Evolutionary conservation across 37 sponge, comb jelly and placozoan species (phyloP).

Genomic region (Chondrilla cf. caribensis): DNA sequence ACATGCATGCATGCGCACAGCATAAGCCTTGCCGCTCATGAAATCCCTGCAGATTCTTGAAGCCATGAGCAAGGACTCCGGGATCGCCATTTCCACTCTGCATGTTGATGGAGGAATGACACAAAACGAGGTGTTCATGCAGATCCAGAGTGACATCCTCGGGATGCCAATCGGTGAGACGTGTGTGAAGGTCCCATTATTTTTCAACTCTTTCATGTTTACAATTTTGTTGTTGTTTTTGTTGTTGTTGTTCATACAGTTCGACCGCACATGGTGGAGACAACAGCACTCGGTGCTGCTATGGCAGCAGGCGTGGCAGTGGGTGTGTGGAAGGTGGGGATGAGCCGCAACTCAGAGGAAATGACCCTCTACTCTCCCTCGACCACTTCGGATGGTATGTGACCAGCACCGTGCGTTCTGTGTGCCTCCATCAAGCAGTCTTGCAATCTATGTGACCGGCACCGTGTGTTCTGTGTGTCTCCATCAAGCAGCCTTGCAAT

Average conservation of each 20-base stretch:
- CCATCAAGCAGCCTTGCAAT: no score
- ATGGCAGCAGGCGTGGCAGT: slow-evolving; percentile 83
- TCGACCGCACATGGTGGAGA: slow-evolving; percentile 72
- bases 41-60: slow-evolving; percentile 66
- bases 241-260: slow-evolving; percentile 22
- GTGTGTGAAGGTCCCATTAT: no score
- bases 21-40: no score
- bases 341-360: neutral
- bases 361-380: neutral
- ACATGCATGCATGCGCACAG: neutral
- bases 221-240: no score
- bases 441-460: neutral
- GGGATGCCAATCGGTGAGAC: slow-evolving; percentile 77
- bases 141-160: slow-evolving; percentile 85
- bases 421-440: neutral
- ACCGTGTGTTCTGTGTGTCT: no score
- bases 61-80: slow-evolving; percentile 90
- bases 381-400: slow-evolving; percentile 25
- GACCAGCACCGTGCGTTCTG: no score
- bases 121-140: slow-evolving; percentile 63
- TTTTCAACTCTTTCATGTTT: no score
- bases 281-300: slow-evolving; percentile 89
- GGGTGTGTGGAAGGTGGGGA: slow-evolving; percentile 54
- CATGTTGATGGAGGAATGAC: slow-evolving; percentile 97
- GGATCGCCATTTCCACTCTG: slow-evolving; percentile 50